These are phyloP conservation scores for Dynastes hyllus DNA, from an alignment of 2,888 invertebrate species.

Conservation along the genomic window DNA sequence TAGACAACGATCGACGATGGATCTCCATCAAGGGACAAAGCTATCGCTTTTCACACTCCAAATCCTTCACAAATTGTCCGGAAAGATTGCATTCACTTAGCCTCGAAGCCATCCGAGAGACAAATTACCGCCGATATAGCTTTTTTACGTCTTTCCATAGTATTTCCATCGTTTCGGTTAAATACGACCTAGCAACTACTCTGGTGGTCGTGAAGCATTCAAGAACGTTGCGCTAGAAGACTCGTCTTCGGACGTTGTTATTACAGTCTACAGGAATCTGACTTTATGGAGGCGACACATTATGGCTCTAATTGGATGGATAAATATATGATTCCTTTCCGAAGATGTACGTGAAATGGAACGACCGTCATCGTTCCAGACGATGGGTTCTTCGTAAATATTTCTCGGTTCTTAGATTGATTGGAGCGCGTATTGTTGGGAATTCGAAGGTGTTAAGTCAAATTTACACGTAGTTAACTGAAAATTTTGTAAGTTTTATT, in stretches of 20 bases:
- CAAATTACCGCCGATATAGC: slow-evolving; percentile 3
- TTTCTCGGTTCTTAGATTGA: too few relatives aligned
- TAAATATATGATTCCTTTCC: background rate
- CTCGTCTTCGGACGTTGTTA: background rate
- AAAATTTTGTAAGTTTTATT: too few relatives aligned
- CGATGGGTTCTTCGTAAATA: too few relatives aligned
- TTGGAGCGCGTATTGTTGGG: too few relatives aligned
- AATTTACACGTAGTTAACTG: too few relatives aligned
- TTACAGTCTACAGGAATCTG: background rate
- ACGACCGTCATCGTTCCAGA: too few relatives aligned
- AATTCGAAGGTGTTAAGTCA: too few relatives aligned
- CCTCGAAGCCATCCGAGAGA: background rate
- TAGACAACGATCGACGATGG: background rate
- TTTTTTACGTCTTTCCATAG: background rate
- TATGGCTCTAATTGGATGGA: slow-evolving; percentile 3
- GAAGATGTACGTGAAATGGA: too few relatives aligned
- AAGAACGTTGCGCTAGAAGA: background rate
- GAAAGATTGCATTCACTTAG: slow-evolving; percentile 14
- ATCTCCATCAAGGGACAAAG: background rate
- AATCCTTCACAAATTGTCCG: slow-evolving; percentile 1
- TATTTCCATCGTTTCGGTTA: background rate
- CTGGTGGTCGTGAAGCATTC: background rate
- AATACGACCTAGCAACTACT: background rate
- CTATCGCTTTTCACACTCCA: slow-evolving; percentile 9
- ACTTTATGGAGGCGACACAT: slow-evolving; percentile 6